These are phyloP conservation scores for Gambusia affinis DNA, from an alignment of 2,113 vertebrate species.

Conservation along the genomic window DNA sequence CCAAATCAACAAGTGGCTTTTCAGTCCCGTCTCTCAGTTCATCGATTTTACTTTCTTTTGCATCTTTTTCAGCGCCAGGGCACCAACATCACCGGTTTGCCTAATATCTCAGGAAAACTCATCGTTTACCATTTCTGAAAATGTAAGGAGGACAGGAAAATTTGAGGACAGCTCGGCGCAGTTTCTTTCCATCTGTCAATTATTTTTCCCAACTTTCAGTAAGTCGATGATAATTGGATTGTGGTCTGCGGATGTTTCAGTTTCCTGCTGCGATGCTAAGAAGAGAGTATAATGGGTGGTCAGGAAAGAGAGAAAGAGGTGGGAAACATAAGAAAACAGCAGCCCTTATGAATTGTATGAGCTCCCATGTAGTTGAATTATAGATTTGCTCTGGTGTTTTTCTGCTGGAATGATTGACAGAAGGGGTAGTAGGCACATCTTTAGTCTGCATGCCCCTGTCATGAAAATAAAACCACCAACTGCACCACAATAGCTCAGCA, in stretches of 20 bases:
- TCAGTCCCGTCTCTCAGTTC: too few relatives aligned
- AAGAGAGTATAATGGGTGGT: conserved; percentile 47
- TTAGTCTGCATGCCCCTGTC: conserved; percentile 72
- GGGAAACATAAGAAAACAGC: conserved; percentile 45
- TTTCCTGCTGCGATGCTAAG: conserved; percentile 19
- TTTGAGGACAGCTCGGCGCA: conserved; percentile 62
- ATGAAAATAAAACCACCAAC: conserved; percentile 72
- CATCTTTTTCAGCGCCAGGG: background rate
- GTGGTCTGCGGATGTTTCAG: conserved; percentile 29
- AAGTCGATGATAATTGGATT: conserved; percentile 58
- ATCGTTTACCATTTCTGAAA: conserved; percentile 49
- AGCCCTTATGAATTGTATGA: conserved; percentile 76
- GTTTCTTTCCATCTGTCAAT: conserved; percentile 10
- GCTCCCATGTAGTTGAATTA: conserved; percentile 77
- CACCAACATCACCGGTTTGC: conserved; percentile 15
- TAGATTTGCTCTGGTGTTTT: conserved; percentile 71
- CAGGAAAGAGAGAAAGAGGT: conserved; percentile 26
- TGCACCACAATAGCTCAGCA: conserved; percentile 66
- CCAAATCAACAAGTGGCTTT: too few relatives aligned
- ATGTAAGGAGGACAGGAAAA: conserved; percentile 32
- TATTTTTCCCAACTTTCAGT: background rate
- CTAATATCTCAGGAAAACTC: conserved; percentile 22
- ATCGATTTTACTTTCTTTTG: background rate
- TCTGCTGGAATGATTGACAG: conserved; percentile 78
- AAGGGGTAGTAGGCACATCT: conserved; percentile 66